A percentile compares a stretch with the other conserved stretches of the same genome.
phyloP scores from a whole-genome alignment of 2,888 invertebrate species.

The Chymomyza procnemis region DNA sequence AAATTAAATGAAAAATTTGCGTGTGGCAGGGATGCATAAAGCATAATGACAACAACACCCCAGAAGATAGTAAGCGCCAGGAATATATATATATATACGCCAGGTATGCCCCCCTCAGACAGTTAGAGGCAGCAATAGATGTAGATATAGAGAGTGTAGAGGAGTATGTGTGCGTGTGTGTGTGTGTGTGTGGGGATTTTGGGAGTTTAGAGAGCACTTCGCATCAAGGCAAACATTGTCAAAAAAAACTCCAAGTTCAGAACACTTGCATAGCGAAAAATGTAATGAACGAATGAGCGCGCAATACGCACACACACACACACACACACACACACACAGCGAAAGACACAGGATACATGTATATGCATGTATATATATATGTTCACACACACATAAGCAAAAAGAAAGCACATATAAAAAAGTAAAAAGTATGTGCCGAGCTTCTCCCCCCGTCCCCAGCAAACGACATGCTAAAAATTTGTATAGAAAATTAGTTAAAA shows the following conservation, averaged over 20 bases:
- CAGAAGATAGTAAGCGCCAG: not conserved
- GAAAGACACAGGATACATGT: not conserved
- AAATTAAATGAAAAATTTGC: not conserved
- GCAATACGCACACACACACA: not conserved
- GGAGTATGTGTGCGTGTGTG: not conserved
- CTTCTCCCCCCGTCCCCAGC: too few relatives aligned
- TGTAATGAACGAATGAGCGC: conserved; percentile 4
- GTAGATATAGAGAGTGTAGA: not conserved
- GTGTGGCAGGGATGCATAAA: not conserved
- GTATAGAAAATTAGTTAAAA: conserved; percentile 78
- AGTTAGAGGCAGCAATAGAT: not conserved
- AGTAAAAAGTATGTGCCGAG: conserved; percentile 31
- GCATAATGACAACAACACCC: conserved; percentile 10
- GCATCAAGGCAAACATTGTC: conserved; percentile 14
- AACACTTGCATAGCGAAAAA: not conserved
- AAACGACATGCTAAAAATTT: conserved; percentile 75
- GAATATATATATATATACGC: not conserved
- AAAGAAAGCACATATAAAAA: conserved; percentile 28
- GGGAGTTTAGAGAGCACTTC: not conserved
- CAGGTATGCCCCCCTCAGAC: not conserved
- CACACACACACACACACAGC: conserved; percentile 3
- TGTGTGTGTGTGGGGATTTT: not conserved
- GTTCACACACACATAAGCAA: not conserved
- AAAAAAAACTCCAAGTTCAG: conserved; percentile 5
- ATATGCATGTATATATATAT: not conserved